Conservation (phyloP, 2,113 vertebrate species). For the Calypte anna region DNA sequence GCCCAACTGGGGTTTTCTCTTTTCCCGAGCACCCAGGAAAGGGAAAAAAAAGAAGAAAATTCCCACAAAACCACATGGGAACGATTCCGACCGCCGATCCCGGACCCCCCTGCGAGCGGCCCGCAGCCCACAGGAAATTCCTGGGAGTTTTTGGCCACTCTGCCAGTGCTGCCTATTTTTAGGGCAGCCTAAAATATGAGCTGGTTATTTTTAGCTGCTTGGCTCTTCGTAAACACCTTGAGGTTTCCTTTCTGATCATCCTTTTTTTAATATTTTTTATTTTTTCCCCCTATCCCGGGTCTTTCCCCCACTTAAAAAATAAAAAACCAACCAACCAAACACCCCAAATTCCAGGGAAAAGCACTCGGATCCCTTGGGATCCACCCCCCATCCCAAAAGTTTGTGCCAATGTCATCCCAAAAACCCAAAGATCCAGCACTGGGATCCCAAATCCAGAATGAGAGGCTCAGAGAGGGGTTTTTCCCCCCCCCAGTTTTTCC, state of each 20-base stretch:
- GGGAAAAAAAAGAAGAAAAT: not conserved
- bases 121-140: slow-evolving; percentile 70
- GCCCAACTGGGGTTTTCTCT: not conserved
- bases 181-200: slow-evolving; percentile 61
- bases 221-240: slow-evolving; percentile 68
- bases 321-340: too few relatives aligned
- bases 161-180: slow-evolving; percentile 63
- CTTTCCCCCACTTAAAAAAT: not conserved
- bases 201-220: slow-evolving; percentile 55
- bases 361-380: not conserved
- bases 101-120: slow-evolving; percentile 33
- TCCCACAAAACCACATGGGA: not conserved
- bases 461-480: not conserved
- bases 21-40: not conserved
- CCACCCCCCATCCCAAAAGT: not conserved
- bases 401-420: not conserved
- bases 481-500: not conserved
- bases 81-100: not conserved
- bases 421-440: not conserved
- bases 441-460: not conserved
- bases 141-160: slow-evolving; percentile 65
- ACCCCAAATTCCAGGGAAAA: not conserved
- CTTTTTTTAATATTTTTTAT: not conserved
- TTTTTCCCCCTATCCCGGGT: not conserved
- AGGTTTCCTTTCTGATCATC: slow-evolving; percentile 35